These are phyloP conservation scores for Amphipoea oculea DNA, from an alignment of 2,888 invertebrate genomes.

Conservation along the genomic window DNA sequence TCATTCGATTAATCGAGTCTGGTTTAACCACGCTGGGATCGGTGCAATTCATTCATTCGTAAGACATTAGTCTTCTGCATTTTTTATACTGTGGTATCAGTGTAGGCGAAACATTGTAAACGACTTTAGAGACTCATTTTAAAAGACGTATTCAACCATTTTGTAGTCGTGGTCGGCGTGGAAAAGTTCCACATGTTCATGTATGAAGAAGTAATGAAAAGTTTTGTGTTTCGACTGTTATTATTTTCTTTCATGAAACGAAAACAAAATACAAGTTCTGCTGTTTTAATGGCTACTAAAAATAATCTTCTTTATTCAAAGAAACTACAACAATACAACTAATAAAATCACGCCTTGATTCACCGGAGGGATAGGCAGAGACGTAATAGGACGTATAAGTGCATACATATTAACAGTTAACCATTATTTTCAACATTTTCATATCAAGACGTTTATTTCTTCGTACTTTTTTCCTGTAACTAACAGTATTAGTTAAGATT, in stretches of 20 bases:
- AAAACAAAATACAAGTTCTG: background rate
- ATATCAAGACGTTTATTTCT: background rate
- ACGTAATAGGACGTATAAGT: background rate
- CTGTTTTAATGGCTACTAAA: constrained; percentile 20
- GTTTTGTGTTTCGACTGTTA: background rate
- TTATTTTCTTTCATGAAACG: constrained; percentile 14
- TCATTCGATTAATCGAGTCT: too few species aligned
- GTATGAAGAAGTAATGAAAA: constrained; percentile 15
- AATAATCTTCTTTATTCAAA: background rate
- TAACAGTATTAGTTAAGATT: background rate
- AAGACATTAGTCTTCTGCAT: background rate
- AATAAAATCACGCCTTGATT: background rate
- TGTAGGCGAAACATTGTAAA: constrained; percentile 12
- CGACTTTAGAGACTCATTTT: constrained; percentile 14
- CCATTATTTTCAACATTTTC: background rate
- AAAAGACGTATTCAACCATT: constrained; percentile 23
- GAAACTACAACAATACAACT: background rate
- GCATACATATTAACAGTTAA: background rate
- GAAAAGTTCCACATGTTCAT: constrained; percentile 24
- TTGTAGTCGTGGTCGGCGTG: background rate
- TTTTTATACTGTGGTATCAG: background rate
- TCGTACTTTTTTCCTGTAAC: background rate
- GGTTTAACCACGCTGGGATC: too few species aligned
- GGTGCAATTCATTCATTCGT: background rate
- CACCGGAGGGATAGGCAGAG: background rate